Conservation (phyloP, 2,113 vertebrate genomes). For the Lycocorax pyrrhopterus region DNA sequence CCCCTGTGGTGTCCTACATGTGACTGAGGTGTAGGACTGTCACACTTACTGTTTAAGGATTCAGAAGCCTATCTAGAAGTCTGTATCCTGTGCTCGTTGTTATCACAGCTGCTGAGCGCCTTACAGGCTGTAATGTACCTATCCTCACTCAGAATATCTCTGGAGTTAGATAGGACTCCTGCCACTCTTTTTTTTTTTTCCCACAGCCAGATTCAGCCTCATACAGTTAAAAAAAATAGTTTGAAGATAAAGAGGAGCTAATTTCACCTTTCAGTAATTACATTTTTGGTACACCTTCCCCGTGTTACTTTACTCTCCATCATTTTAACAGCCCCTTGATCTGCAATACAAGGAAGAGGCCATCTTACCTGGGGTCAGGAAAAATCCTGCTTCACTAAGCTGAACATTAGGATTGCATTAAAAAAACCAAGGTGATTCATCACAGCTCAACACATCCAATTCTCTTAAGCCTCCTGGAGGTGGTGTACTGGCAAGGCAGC, state of each 20-base stretch:
- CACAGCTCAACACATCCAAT: background rate
- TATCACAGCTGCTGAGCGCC: background rate
- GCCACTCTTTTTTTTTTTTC: background rate
- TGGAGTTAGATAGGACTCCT: background rate
- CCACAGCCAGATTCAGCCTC: background rate
- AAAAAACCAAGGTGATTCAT: slow-evolving; percentile 7
- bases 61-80: background rate
- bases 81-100: rapidly evolving
- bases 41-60: background rate
- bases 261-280: slow-evolving; percentile 34
- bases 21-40: background rate
- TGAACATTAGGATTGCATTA: background rate
- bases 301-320: background rate
- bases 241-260: background rate
- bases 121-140: background rate
- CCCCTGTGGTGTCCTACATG: background rate
- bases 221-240: background rate
- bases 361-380: slow-evolving; percentile 7
- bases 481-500: background rate
- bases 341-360: background rate
- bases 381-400: slow-evolving; percentile 38
- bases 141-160: background rate
- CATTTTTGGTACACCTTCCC: slow-evolving; percentile 15
- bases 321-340: background rate
- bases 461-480: background rate